A percentile compares a stretch with the other conserved stretches of the same genome.
Conservation (phyloP, 2,113 vertebrate genomes). For the Bombycilla garrulus region DNA sequence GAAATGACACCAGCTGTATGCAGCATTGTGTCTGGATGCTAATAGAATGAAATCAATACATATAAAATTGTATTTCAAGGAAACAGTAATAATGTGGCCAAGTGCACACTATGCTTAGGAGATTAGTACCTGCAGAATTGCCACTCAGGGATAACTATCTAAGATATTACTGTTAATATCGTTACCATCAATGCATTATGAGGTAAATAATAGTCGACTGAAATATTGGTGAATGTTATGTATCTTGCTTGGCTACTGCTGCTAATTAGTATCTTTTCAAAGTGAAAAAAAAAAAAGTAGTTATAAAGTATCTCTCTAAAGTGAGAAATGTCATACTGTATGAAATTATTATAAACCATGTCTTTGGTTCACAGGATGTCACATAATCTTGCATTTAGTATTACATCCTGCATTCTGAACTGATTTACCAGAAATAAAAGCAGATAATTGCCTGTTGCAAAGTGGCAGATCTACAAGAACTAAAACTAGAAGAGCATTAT, state of each 20-base stretch:
- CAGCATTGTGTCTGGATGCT: neutral
- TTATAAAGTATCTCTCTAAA: neutral
- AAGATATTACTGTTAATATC: neutral
- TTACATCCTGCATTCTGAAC: neutral
- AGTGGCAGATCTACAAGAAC: neutral
- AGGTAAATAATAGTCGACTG: neutral
- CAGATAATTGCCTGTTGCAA: neutral
- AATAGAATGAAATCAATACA: neutral
- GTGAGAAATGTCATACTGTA: neutral
- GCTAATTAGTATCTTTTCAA: neutral
- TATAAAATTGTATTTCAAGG: neutral
- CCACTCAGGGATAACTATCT: neutral
- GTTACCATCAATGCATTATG: neutral
- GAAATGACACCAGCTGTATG: neutral
- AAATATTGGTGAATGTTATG: fast-evolving
- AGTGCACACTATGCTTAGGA: neutral
- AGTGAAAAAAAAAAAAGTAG: neutral
- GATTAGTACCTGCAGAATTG: neutral
- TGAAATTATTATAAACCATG: neutral
- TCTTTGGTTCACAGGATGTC: neutral
- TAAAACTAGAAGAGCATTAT: neutral
- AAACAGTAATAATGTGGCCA: neutral
- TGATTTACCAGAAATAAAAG: neutral
- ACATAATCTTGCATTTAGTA: neutral
- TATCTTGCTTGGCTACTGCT: neutral